phyloP scores from a whole-genome alignment of 1,140 invertebrate species.

The Diorhabda elongata region DNA sequence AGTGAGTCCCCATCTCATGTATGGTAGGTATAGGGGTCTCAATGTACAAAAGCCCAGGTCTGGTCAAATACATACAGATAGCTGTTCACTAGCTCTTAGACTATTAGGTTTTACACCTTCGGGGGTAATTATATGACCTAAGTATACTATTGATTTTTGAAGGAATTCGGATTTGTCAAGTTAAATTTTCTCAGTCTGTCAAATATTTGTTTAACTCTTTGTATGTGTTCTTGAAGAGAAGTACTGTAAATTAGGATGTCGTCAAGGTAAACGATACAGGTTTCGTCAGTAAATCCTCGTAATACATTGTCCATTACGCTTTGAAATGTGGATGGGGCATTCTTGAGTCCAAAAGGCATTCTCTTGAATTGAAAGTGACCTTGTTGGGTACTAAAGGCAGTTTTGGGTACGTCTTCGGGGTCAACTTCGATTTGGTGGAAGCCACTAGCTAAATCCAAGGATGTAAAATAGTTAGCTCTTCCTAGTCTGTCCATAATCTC shows the following conservation, averaged over 20 bases:
- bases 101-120: slow-evolving; percentile 40
- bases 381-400: slow-evolving; percentile 1
- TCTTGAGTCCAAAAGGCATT: neutral
- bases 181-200: slow-evolving; percentile 35
- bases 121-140: slow-evolving; percentile 43
- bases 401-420: neutral
- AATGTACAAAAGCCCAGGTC: no score
- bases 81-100: no score
- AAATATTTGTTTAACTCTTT: slow-evolving; percentile 38
- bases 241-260: slow-evolving; percentile 35
- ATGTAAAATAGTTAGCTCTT: slow-evolving; percentile 2
- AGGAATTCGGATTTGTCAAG: slow-evolving; percentile 46
- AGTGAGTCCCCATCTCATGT: no score
- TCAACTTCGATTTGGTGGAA: slow-evolving; percentile 7
- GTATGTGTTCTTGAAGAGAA: slow-evolving; percentile 18
- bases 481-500: neutral
- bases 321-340: neutral
- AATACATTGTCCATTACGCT: slow-evolving; percentile 45
- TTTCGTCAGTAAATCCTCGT: slow-evolving; percentile 33
- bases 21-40: no score
- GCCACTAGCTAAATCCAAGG: neutral
- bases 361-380: slow-evolving; percentile 4
- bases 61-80: no score
- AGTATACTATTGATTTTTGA: slow-evolving; percentile 39
- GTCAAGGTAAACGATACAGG: slow-evolving; percentile 37